These are phyloP conservation scores for Phaenicophaeus curvirostris DNA, from an alignment of 2,797 vertebrate genomes.

Conservation along the genomic window DNA sequence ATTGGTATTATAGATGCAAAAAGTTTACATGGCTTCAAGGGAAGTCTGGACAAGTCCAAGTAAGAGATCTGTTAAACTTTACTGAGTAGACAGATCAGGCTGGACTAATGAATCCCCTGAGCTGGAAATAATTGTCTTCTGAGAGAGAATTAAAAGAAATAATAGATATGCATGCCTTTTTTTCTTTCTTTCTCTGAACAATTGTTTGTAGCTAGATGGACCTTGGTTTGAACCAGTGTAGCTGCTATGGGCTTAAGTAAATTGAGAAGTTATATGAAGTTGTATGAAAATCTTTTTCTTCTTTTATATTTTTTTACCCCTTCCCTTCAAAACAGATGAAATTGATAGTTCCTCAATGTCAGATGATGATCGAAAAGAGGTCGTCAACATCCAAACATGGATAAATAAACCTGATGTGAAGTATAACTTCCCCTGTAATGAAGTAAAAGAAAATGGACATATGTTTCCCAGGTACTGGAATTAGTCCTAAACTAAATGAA, in stretches of 20 bases:
- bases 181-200: background rate
- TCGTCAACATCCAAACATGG: conserved; percentile 98
- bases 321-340: conserved; percentile 83
- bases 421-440: conserved; percentile 93
- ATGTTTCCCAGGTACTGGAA: conserved; percentile 93
- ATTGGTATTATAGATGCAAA: background rate
- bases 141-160: background rate
- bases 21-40: background rate
- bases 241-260: background rate
- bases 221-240: background rate
- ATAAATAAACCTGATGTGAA: conserved; percentile 97
- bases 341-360: conserved; percentile 98
- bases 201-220: background rate
- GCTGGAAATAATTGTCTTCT: background rate
- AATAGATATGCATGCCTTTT: background rate
- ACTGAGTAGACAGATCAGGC: background rate
- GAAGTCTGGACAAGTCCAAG: background rate
- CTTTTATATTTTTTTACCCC: background rate
- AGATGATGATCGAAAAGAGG: conserved; percentile 96
- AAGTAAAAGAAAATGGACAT: conserved; percentile 97
- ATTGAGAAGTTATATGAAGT: background rate
- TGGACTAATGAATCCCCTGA: background rate
- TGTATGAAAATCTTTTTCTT: background rate
- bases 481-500: background rate
- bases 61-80: background rate